Conservation (phyloP, 2,113 vertebrate genomes). For the Microtus pennsylvanicus region DNA sequence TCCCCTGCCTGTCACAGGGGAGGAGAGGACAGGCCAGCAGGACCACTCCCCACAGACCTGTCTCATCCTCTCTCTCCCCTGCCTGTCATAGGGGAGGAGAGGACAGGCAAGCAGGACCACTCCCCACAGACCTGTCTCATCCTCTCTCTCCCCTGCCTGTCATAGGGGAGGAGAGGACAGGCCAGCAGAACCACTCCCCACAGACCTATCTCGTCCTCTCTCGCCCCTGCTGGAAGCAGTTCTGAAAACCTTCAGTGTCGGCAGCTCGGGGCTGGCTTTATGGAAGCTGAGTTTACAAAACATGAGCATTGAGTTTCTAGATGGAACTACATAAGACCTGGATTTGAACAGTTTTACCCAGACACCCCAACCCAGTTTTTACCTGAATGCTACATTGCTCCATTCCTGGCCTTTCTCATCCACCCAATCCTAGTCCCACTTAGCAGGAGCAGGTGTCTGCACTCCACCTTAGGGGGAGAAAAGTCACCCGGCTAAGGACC, state of each 20-base stretch:
- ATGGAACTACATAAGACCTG: background rate
- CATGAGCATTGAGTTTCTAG: background rate
- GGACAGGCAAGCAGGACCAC: background rate
- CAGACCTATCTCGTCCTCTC: background rate
- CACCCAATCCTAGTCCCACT: background rate
- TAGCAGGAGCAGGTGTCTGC: background rate
- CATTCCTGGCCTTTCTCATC: background rate
- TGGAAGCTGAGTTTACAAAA: too few relatives aligned
- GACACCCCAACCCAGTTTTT: background rate
- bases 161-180: background rate
- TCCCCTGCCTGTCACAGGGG: background rate
- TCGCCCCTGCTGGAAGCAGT: background rate
- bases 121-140: background rate
- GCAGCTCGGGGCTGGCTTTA: background rate
- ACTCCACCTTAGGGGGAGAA: background rate
- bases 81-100: background rate
- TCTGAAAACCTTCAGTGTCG: background rate
- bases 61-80: background rate
- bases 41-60: background rate
- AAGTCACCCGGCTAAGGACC: background rate
- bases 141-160: too few relatives aligned
- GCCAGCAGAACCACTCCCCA: background rate
- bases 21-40: background rate
- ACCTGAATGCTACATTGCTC: background rate
- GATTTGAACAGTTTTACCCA: background rate